Evolutionary conservation across 2,888 invertebrate genomes (phyloP), one percentile per base, ranked within the genome.

Genomic region (Barypeithes pellucidus): DNA sequence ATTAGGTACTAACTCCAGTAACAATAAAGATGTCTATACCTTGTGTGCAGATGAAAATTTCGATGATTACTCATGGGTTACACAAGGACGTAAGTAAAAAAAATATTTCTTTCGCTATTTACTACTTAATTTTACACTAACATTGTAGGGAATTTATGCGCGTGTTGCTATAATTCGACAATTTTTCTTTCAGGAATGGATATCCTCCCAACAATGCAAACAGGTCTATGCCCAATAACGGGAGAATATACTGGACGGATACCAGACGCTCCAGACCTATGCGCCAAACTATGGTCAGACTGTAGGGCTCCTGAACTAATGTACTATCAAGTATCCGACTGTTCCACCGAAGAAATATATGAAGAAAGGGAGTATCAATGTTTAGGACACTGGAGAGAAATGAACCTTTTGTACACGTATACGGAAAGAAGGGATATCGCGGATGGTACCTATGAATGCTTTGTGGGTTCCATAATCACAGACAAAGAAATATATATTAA

Each of bases 331-430:
- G 90, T 91, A 14, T 89, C 88, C 63, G 89, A 90, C 76, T 92
- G 92, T 80, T 86, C 86, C 65, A 88, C 89, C 45, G 84, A 87
- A 39, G 89, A 91, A 82, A 85, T 91, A 43, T 90, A 88, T 80
- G 91, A 91, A 87, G 91, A 91, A 82, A 87, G 91, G 14, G 89
- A 90, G 75, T 92, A 92, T 79, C 86, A 88, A 72, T 92, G 92
- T 79, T 83, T 92, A 47, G 92, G 91, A 1, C 91, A 91, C 79
- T 92, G 91, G 91, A 87, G 88, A 75, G 91, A 91, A 80, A 87
- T 88, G 36, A 89, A 89, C 16, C 84, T 90, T 0, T 87, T 90
- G 72, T 91, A 91, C 79, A 90, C 91, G 0, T 91, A 90, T 81
- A 91, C 92, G 0, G 89, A 90, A 86, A 86, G 91, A 76, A 87